phyloP scores from a whole-genome alignment of 1,140 invertebrate genomes.

The Drosophila pruinosa region DNA sequence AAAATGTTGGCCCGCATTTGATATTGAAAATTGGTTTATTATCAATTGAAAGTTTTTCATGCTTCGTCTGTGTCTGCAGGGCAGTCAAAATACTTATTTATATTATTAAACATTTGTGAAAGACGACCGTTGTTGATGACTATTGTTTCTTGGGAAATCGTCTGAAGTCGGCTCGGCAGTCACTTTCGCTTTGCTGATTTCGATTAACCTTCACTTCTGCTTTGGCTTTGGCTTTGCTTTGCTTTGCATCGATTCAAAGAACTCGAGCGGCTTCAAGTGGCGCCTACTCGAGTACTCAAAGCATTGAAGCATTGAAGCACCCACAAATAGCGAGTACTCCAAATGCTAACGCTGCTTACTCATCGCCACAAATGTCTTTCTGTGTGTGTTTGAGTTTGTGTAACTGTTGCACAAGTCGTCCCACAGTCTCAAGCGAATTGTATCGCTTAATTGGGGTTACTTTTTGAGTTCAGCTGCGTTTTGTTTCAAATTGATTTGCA shows the following conservation, averaged over 20 bases:
- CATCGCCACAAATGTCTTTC: constrained; percentile 11
- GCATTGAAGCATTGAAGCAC: constrained; percentile 45
- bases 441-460: constrained; percentile 69
- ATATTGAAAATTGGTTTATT: constrained; percentile 62
- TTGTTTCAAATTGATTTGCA: constrained; percentile 22
- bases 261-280: constrained; percentile 42
- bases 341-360: constrained; percentile 31
- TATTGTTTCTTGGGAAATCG: constrained; percentile 58
- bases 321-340: constrained; percentile 28
- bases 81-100: constrained; percentile 43
- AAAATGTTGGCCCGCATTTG: constrained; percentile 50
- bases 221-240: background rate
- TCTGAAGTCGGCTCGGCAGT: too few species aligned
- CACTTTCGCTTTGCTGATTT: constrained; percentile 65
- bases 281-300: constrained; percentile 55
- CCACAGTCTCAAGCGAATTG: constrained; percentile 12
- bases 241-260: constrained; percentile 26
- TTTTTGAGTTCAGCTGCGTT: constrained; percentile 50
- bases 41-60: constrained; percentile 60
- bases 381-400: background rate
- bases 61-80: constrained; percentile 30
- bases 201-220: constrained; percentile 67
- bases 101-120: constrained; percentile 19
- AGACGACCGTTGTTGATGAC: background rate
- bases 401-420: constrained; percentile 40